Evolutionary conservation across 2,113 vertebrate genomes (phyloP).

Genomic region (Gasterosteus aculeatus): DNA sequence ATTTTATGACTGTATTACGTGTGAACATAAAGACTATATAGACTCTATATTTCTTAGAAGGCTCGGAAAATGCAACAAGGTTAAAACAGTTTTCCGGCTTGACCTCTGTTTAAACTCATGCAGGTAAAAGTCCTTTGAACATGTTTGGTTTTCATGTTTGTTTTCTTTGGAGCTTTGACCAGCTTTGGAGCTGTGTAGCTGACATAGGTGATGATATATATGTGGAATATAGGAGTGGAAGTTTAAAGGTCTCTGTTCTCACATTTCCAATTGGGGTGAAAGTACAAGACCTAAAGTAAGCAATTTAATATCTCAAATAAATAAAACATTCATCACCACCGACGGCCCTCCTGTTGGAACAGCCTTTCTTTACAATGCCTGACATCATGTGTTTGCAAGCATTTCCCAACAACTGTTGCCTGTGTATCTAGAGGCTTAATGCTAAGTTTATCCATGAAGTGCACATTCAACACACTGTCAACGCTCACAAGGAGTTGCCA

Average conservation of each 20-base stretch:
- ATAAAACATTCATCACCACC: conserved; percentile 71
- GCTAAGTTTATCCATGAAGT: conserved; percentile 63
- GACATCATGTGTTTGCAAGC: conserved; percentile 79
- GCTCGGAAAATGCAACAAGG: neutral
- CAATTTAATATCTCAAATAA: conserved; percentile 67
- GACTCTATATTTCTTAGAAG: neutral
- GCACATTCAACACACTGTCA: conserved; percentile 70
- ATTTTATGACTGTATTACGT: neutral
- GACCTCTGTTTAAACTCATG: conserved; percentile 11
- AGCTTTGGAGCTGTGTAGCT: conserved; percentile 55
- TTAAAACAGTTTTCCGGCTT: neutral
- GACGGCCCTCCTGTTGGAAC: conserved; percentile 76
- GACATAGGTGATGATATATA: conserved; percentile 54
- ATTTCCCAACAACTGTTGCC: conserved; percentile 70
- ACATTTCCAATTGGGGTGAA: conserved; percentile 62
- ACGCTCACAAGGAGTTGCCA: conserved; percentile 70
- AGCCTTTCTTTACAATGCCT: conserved; percentile 72
- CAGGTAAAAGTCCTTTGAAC: conserved; percentile 31
- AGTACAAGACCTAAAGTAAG: conserved; percentile 69
- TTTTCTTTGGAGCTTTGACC: conserved; percentile 54
- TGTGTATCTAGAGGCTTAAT: conserved; percentile 69
- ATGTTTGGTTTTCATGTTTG: conserved; percentile 43
- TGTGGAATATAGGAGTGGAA: conserved; percentile 38
- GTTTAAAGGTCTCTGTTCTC: conserved; percentile 55
- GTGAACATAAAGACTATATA: neutral